phyloP scores from a whole-genome alignment of 2,888 invertebrate genomes.

The Eupithecia subfuscata region DNA sequence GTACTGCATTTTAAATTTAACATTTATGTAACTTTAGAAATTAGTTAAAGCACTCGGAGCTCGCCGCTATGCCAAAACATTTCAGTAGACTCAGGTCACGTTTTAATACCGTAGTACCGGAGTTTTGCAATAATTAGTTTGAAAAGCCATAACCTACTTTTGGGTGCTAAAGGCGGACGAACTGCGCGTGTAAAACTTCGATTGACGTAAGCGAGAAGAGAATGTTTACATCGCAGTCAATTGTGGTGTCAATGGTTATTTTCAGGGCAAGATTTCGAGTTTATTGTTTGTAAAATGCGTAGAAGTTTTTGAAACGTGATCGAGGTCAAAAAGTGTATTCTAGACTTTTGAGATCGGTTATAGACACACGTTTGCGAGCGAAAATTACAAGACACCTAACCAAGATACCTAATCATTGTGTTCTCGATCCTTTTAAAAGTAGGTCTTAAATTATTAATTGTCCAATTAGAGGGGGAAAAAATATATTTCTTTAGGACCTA shows the following conservation, averaged over 20 bases:
- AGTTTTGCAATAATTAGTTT: slow-evolving; percentile 3
- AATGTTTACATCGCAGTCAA: slow-evolving; percentile 16
- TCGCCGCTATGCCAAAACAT: neutral
- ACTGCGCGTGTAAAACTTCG: slow-evolving; percentile 44
- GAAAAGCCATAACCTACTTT: slow-evolving; percentile 32
- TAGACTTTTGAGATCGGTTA: too few relatives aligned
- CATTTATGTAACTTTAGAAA: neutral
- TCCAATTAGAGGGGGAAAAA: too few relatives aligned
- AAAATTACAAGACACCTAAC: too few relatives aligned
- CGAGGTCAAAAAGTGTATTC: too few relatives aligned
- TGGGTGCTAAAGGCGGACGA: slow-evolving; percentile 15
- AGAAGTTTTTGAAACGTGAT: too few relatives aligned
- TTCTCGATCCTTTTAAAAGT: too few relatives aligned
- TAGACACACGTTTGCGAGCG: too few relatives aligned
- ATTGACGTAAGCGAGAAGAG: slow-evolving; percentile 45
- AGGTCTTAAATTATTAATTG: too few relatives aligned
- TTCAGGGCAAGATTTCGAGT: slow-evolving; percentile 5
- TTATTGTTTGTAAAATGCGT: slow-evolving; percentile 7
- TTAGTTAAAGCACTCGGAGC: neutral
- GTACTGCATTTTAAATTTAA: too few relatives aligned
- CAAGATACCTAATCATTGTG: too few relatives aligned
- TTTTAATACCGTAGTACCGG: neutral
- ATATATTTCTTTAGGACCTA: too few relatives aligned
- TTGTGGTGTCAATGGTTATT: slow-evolving; percentile 13
- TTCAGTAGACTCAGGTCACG: neutral